These are phyloP conservation scores for Phortica variegata DNA, from an alignment of 1,140 invertebrate species.

Conservation along the genomic window DNA sequence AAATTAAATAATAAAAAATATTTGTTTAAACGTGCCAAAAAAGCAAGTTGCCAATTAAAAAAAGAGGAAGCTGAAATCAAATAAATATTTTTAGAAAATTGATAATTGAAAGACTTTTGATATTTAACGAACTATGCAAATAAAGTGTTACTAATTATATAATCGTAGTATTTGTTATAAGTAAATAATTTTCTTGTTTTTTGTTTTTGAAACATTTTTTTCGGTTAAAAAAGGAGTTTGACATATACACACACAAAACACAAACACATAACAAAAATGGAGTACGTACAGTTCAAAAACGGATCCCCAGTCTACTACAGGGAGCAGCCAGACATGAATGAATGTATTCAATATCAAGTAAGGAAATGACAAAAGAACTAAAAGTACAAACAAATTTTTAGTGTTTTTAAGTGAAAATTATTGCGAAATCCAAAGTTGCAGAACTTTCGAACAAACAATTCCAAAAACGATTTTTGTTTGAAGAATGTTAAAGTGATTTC, in stretches of 20 bases:
- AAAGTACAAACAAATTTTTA: neutral
- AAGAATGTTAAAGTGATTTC: too few species aligned
- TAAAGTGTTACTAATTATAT: slow-evolving; percentile 6
- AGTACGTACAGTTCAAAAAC: slow-evolving; percentile 57
- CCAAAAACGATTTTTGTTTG: too few species aligned
- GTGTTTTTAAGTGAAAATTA: too few species aligned
- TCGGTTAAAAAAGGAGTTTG: slow-evolving; percentile 39
- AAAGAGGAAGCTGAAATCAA: slow-evolving; percentile 9
- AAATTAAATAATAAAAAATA: slow-evolving; percentile 24
- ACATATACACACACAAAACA: slow-evolving; percentile 37
- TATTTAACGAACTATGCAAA: slow-evolving; percentile 12
- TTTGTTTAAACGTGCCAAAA: slow-evolving; percentile 46
- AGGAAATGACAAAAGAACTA: slow-evolving; percentile 15
- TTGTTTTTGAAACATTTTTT: slow-evolving; percentile 28
- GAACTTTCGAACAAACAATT: too few species aligned
- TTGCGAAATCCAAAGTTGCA: too few species aligned
- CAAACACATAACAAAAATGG: slow-evolving; percentile 40
- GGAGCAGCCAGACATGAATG: slow-evolving; percentile 56
- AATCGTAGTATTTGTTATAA: slow-evolving; percentile 28
- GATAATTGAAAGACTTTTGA: neutral
- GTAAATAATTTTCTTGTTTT: slow-evolving; percentile 29
- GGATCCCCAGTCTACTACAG: slow-evolving; percentile 56
- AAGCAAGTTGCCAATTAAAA: slow-evolving; percentile 37
- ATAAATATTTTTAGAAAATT: slow-evolving; percentile 9
- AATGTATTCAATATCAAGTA: slow-evolving; percentile 58